Base-by-base conservation (phyloP, 1,140 invertebrate species). In the Drosophila pseudoobscura region DNA sequence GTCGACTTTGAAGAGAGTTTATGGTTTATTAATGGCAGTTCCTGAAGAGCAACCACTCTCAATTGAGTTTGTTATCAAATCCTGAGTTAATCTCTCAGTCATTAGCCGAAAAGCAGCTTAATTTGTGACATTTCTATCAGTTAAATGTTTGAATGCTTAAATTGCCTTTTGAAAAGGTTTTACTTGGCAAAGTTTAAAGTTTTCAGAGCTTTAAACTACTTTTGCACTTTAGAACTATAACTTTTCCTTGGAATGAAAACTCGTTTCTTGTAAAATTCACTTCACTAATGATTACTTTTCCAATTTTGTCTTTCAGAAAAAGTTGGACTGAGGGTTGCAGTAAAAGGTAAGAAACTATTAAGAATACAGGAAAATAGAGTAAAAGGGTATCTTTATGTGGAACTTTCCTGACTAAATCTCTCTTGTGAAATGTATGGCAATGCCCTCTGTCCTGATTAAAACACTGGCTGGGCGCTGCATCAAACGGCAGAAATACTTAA, bases 281-380 rank as follows among this genome's bases (percentile, higher is more conserved):
- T 69, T 68, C 44, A 69, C 51, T 69, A 68, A 69, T 69, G 49
- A 57, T 56, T 9, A 56, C 44, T 20, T 52, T 43, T 13, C 49
- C 43, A 20, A 11, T 39, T 56, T 68, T 69, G 24, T 57, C 15
- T 56, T 68, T 15, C 65, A 69, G 65, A 29, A 49, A 6, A 51
- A 3, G 44, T 31, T 41, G 17, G n/a, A 55, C 43, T 29, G 7
- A 17, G 20, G 20, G 41, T 13, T 26, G 56, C 35, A 41, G 56
- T 69, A 50, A 43, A 69, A 69, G 65, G 65, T 69, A 49, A 43
- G 63, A 24, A n/a, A 5, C n/a, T 7, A 8, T 50, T 35, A 9
- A 1, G 5, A 17, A 26, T 26, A 26, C 24, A 26, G 6, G 17
- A 31, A 8, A 9, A 8, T 31, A 24, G 9, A 51, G 13, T 26